Percentiles rank a stretch among this genome's conserved stretches.
phyloP scores from a whole-genome alignment of 2,888 invertebrate genomes.

The Eudemis profundana region DNA sequence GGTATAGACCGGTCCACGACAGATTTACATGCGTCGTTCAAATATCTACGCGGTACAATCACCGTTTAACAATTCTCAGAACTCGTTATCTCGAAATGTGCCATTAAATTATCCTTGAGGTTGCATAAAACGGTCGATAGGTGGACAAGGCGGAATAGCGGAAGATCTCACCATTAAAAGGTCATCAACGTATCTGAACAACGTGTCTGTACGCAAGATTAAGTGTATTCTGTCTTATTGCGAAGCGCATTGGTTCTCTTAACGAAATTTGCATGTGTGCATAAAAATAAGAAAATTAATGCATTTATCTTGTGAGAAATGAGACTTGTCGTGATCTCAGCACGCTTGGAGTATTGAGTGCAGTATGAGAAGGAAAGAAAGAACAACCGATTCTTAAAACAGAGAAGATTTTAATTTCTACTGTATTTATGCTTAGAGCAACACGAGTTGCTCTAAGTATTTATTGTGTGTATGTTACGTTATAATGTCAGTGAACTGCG shows the following conservation, averaged over 20 bases:
- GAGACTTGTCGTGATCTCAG: too few relatives aligned
- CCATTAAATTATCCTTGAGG: conserved; percentile 59
- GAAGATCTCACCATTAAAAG: conserved; percentile 55
- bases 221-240: conserved; percentile 23
- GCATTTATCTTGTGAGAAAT: too few relatives aligned
- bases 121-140: conserved; percentile 48
- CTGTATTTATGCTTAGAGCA: too few relatives aligned
- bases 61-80: conserved; percentile 35
- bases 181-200: conserved; percentile 49
- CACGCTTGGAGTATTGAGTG: too few relatives aligned
- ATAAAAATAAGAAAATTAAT: too few relatives aligned
- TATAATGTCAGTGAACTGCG: too few relatives aligned
- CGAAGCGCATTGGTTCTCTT: conserved; percentile 11
- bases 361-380: too few relatives aligned
- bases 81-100: conserved; percentile 50
- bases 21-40: neutral
- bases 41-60: conserved; percentile 27
- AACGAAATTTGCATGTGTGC: too few relatives aligned
- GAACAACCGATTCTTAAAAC: too few relatives aligned
- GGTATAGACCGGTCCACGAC: neutral
- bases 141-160: conserved; percentile 49
- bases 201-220: conserved; percentile 32
- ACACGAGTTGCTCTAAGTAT: too few relatives aligned
- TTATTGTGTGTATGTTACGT: too few relatives aligned
- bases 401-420: too few relatives aligned